Conservation (phyloP, 1,140 invertebrate genomes). For the Drosophila lowei region DNA sequence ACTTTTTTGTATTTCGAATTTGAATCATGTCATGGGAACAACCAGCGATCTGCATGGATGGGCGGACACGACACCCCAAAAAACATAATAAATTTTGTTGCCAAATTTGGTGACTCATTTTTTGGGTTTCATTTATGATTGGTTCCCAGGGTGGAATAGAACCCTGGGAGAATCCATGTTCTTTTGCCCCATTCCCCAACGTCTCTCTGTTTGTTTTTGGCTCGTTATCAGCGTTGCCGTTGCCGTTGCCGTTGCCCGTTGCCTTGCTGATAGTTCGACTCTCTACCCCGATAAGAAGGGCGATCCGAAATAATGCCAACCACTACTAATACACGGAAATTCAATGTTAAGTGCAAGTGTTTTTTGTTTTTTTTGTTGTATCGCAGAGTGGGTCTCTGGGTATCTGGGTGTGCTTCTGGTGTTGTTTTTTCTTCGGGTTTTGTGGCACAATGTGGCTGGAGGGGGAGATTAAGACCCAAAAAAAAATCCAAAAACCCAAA, state of each 20-base stretch:
- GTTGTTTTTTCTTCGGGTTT: background rate
- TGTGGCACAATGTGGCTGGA: background rate
- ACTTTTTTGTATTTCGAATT: no score
- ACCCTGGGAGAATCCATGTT: no score
- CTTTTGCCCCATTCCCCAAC: background rate
- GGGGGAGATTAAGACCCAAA: constrained; percentile 19
- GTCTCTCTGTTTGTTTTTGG: constrained; percentile 44
- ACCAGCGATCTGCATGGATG: no score
- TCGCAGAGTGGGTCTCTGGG: no score
- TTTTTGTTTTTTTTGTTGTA: constrained; percentile 16
- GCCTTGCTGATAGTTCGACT: constrained; percentile 35
- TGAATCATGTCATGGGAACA: no score
- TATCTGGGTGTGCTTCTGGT: constrained; percentile 1
- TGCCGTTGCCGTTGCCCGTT: constrained; percentile 2
- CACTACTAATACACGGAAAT: constrained; percentile 12
- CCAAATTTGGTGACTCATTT: no score
- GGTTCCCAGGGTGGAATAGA: no score
- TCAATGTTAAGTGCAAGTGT: constrained; percentile 54
- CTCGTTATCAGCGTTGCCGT: constrained; percentile 25
- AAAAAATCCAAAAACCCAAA: constrained; percentile 23
- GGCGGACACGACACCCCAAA: no score
- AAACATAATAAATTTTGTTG: no score
- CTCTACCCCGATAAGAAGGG: constrained; percentile 24
- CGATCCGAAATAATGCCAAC: constrained; percentile 6
- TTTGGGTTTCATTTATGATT: no score